These are phyloP conservation scores for Acronicta leporina DNA, from an alignment of 2,888 invertebrate genomes.

Conservation along the genomic window DNA sequence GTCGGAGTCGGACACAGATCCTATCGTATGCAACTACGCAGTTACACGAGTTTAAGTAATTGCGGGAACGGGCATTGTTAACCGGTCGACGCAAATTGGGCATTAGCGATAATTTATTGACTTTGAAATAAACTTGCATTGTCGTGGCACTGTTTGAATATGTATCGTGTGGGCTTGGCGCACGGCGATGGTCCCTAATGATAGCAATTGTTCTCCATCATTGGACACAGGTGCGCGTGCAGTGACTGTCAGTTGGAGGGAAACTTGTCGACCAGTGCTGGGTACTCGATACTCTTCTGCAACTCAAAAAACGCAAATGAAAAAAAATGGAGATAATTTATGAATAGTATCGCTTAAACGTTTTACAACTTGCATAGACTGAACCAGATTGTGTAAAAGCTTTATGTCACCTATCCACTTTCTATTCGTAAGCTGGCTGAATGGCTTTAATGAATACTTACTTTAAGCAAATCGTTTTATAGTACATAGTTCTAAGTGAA, in stretches of 20 bases:
- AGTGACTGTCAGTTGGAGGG: conserved; percentile 51
- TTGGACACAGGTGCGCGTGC: conserved; percentile 81
- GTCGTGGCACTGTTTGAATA: conserved; percentile 85
- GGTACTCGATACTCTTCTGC: conserved; percentile 28
- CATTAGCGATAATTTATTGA: conserved; percentile 88
- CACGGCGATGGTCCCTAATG: conserved; percentile 81
- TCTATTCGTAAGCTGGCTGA: conserved; percentile 34
- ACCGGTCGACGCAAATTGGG: conserved; percentile 87
- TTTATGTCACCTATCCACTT: conserved; percentile 36
- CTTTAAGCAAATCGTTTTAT: no score
- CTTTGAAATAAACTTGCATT: conserved; percentile 85
- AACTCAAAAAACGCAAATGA: no score
- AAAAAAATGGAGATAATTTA: no score
- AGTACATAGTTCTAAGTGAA: no score
- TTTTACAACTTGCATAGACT: conserved; percentile 40
- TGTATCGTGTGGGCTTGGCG: conserved; percentile 81
- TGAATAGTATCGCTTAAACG: conserved; percentile 38
- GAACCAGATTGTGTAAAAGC: conserved; percentile 45
- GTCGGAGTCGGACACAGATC: conserved; percentile 76
- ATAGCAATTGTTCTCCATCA: conserved; percentile 87
- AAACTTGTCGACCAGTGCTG: conserved; percentile 51
- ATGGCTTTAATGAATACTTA: conserved; percentile 19
- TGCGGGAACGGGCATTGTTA: conserved; percentile 88
- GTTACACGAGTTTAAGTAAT: conserved; percentile 89
- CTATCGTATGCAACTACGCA: conserved; percentile 81